Evolutionary conservation across 2,888 invertebrate genomes (phyloP).

Genomic region (Drosophila engyochracea): DNA sequence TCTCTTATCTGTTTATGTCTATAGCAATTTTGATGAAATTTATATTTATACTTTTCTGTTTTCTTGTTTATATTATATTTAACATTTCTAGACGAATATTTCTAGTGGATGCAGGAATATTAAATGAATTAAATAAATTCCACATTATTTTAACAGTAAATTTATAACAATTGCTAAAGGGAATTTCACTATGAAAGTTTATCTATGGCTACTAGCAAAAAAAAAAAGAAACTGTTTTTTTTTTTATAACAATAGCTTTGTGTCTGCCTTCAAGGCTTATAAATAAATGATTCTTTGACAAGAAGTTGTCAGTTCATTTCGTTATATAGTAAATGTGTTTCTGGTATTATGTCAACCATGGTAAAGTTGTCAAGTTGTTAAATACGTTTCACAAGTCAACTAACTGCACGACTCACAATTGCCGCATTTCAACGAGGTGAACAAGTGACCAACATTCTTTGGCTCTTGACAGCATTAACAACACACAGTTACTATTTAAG

Average conservation of each 20-base stretch:
- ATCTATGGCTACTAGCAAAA: background rate
- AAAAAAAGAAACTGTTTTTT: background rate
- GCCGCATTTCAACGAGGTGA: conserved; percentile 45
- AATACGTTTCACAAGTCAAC: conserved; percentile 45
- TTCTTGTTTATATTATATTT: background rate
- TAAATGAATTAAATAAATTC: background rate
- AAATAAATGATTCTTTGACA: conserved; percentile 4
- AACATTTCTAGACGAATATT: background rate
- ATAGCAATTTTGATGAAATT: background rate
- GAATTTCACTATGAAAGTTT: background rate
- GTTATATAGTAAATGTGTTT: conserved; percentile 35
- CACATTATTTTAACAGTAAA: background rate
- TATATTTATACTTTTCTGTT: background rate
- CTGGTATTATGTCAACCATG: conserved; percentile 34
- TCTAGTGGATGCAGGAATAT: background rate
- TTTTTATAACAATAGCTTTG: background rate
- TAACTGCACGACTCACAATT: conserved; percentile 46
- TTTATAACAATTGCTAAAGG: background rate
- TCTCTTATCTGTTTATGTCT: background rate
- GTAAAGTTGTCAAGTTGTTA: conserved; percentile 45
- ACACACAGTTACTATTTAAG: conserved; percentile 54
- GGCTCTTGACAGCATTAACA: conserved; percentile 58
- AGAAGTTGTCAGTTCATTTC: conserved; percentile 8
- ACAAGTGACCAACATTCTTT: conserved; percentile 40
- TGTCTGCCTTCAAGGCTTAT: background rate